phyloP scores from a whole-genome alignment of 2,113 vertebrate species.

The Gyps fulvus region DNA sequence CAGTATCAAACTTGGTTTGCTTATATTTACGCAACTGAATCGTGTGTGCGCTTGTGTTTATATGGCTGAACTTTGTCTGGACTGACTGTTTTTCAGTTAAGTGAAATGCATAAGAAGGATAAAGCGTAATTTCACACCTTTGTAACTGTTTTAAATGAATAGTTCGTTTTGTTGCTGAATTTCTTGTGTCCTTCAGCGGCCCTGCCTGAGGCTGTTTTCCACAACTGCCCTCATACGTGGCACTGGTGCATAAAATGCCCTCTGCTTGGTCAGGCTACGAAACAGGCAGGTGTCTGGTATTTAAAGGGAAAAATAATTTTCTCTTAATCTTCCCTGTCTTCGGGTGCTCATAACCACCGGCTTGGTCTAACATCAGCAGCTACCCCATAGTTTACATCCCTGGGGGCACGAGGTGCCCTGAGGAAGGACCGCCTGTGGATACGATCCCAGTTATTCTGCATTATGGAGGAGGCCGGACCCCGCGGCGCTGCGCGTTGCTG shows the following conservation, averaged over 20 bases:
- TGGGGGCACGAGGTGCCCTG: background rate
- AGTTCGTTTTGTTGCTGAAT: background rate
- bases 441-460: background rate
- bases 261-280: background rate
- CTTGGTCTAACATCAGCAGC: background rate
- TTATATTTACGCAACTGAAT: background rate
- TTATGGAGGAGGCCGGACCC: background rate
- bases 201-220: background rate
- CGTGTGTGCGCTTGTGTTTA: background rate
- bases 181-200: background rate
- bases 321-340: background rate
- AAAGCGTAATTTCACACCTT: background rate
- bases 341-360: background rate
- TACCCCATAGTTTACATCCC: fast-evolving
- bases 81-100: background rate
- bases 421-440: background rate
- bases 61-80: background rate
- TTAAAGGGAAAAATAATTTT: background rate
- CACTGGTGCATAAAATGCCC: background rate
- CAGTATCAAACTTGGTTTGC: background rate
- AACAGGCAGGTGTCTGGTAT: background rate
- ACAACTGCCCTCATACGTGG: background rate
- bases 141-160: background rate
- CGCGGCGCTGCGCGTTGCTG: fast-evolving
- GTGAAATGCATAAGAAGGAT: background rate